These are phyloP conservation scores for Parazoanthus swiftii DNA, from an alignment of 92 coral and sea anemone species.

Conservation along the genomic window DNA sequence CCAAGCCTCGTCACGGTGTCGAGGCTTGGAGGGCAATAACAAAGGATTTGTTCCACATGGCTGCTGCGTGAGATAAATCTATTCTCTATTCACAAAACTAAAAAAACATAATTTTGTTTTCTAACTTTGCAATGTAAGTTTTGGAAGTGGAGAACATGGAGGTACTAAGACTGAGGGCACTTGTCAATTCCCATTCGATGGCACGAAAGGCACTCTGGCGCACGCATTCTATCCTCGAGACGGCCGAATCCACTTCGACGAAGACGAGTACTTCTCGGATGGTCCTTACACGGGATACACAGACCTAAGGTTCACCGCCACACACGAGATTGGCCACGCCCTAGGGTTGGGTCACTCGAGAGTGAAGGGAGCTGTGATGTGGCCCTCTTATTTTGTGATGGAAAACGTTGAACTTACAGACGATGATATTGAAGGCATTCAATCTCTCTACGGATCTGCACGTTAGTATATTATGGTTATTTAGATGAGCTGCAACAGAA, in stretches of 20 bases:
- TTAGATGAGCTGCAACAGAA: neutral
- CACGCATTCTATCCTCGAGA: neutral
- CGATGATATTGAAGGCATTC: constrained; percentile 12
- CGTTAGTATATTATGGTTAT: neutral
- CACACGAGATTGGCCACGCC: constrained; percentile 18
- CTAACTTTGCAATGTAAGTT: neutral
- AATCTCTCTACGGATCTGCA: constrained; percentile 3
- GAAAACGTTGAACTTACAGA: neutral
- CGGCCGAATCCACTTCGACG: constrained; percentile 16
- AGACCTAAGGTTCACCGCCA: neutral
- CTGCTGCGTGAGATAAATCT: too few relatives aligned
- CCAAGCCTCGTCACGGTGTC: too few relatives aligned
- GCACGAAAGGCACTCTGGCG: constrained; percentile 4
- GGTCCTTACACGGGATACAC: constrained; percentile 6
- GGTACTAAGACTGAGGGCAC: neutral
- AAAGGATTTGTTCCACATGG: too few relatives aligned
- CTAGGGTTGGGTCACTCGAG: neutral
- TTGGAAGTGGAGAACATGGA: neutral
- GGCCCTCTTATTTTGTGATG: neutral
- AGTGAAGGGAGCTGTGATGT: constrained; percentile 6
- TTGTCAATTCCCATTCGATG: neutral
- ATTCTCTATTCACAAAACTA: too few relatives aligned
- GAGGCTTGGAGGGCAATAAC: too few relatives aligned
- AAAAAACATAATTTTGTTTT: too few relatives aligned
- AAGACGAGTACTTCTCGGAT: constrained; percentile 24